phyloP scores from a whole-genome alignment of 2,797 vertebrate genomes.

The Eulemur rubriventer region DNA sequence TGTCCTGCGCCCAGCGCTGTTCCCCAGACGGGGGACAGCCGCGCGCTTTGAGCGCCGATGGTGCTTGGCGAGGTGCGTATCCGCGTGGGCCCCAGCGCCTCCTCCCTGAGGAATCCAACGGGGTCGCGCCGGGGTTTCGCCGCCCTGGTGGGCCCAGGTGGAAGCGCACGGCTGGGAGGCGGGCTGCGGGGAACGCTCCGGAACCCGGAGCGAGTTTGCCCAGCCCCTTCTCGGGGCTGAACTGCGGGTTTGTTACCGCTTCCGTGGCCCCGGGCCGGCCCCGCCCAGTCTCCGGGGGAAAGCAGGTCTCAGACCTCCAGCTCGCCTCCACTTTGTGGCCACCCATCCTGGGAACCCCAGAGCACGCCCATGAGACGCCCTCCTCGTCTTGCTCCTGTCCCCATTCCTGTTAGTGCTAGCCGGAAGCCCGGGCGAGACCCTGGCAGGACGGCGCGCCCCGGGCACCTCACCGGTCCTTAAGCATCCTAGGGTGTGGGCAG shows the following conservation, averaged over 20 bases:
- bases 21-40: not conserved
- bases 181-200: not conserved
- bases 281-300: conserved; percentile 54
- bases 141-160: conserved; percentile 64
- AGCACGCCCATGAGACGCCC: not conserved
- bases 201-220: not conserved
- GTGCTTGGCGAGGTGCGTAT: not conserved
- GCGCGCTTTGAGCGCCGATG: not conserved
- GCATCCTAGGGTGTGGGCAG: not conserved
- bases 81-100: not conserved
- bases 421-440: not conserved
- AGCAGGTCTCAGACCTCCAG: not conserved
- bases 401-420: not conserved
- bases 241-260: not conserved
- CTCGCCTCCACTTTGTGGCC: not conserved
- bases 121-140: conserved; percentile 26
- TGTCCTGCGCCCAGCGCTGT: not conserved
- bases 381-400: too few relatives aligned
- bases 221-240: not conserved
- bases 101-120: not conserved
- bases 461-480: not conserved
- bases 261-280: not conserved
- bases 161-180: conserved; percentile 14
- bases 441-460: not conserved
- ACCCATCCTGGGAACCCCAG: not conserved